Evolutionary conservation across 2,113 vertebrate species (phyloP), one percentile per base, ranked within the genome.

Genomic region (Symphodus melops): DNA sequence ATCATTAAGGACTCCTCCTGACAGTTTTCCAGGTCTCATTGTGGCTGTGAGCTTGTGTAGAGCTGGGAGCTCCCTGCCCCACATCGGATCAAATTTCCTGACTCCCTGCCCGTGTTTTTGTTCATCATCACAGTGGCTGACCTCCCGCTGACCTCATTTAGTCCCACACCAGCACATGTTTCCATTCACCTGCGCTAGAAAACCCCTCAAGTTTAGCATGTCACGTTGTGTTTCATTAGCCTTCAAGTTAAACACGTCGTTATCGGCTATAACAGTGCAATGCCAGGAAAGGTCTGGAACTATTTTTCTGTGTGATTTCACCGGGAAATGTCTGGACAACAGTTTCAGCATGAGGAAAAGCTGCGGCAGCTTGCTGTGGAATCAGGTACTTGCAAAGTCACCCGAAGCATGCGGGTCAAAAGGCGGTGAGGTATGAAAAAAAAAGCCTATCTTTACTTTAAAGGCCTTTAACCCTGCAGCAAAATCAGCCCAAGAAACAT

Each of bases 301-400:
- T 55, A 20, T 64, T 82, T 85, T 74, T 20, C 39, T 17, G 13
- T 76, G 36, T 57, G 64, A 58, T 56, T 70, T 79, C 23, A 25
- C 63, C 41, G 63, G 23, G 72, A 78, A 70, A 37, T 16, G 51
- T 49, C 60, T 69, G 61, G 52, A 66, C 58, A 49, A 49, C 61
- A 25, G 68, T 69, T 52, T n/a, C 41, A 55, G 60, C 5, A 1
- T 1, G 0, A n/a, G 62, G 56, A 9, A 59, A 69, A 67, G 63
- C 61, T 72, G 74, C 19, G 37, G 37, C 17, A 13, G 51, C 10
- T 21, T 48, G 14, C 68, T 74, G 66, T 51, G 28, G 51, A 67
- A 68, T 72, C 79, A 65, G 77, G 66, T 67, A 80, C 61, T 59
- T 85, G 80, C 68, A 82, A 66, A 87, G 84, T 89, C 85, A 85